Evolutionary conservation across 2,113 vertebrate genomes (phyloP), one percentile per base, ranked within the genome.

Genomic region (Sceloporus tristichus): DNA sequence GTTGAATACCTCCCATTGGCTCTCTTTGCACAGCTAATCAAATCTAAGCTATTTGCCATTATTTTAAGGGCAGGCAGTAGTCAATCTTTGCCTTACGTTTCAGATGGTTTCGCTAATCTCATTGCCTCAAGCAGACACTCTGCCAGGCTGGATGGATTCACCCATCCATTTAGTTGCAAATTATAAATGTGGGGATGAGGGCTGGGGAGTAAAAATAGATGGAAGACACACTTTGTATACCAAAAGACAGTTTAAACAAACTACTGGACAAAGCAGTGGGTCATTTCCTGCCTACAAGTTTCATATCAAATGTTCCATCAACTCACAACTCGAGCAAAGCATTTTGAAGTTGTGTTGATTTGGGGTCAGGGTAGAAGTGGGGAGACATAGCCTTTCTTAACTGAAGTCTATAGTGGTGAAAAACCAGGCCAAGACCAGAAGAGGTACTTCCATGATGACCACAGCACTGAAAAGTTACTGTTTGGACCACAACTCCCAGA

Each of bases 1-100:
- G 21, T 89, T 56, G 76, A n/a, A 62, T 42, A 34, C 3, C 42
- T 94, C 81, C 59, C 84, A 3, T 48, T 86, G 16, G 83, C 81
- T 90, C 74, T 2, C 38, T 71, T 83, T 90, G 66, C 65, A 79
- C 73, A 40, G 53, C 54, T 65, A 53, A 71, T 90, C 80, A 11
- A 84, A 3, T 65, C 89, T 89, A 77, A 92, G 82, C 1, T 70
- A 40, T 1, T 0, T 70, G 2, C 82, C 34, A 25, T 91, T 66
- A 3, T 42, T 29, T 91, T 66, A 78, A 83, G 79, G 71, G 42
- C 84, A 56, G 25, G 25, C 38, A 65, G 4, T 78, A 34, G 73
- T 62, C 16, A 59, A n/a, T 56, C 25, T 25, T 65, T 48, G 54
- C 79, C 56, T 5, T 85, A 27, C 25, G 78, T 82, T 91, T 74